These are phyloP conservation scores for Melinaea marsaeus DNA, from an alignment of 2,888 invertebrate genomes.

Conservation along the genomic window DNA sequence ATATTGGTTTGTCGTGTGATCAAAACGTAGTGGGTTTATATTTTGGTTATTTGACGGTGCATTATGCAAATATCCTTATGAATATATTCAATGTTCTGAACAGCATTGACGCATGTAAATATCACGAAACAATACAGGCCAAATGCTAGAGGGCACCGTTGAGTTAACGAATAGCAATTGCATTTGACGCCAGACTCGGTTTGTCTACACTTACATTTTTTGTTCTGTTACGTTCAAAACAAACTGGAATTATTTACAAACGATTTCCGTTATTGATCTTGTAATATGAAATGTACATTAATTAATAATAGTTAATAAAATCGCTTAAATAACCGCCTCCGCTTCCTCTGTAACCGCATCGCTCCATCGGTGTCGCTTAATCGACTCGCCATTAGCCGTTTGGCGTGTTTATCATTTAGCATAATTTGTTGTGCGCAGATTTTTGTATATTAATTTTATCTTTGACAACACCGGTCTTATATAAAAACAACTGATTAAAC, in stretches of 20 bases:
- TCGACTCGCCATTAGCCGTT: not conserved
- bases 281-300: too few species aligned
- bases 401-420: constrained; percentile 30
- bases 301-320: too few species aligned
- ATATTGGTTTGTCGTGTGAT: not conserved
- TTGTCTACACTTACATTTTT: constrained; percentile 17
- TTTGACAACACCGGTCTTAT: constrained; percentile 15
- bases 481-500: constrained; percentile 18
- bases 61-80: constrained; percentile 12
- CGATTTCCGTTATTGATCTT: too few species aligned
- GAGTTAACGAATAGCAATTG: constrained; percentile 30
- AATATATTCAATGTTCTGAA: constrained; percentile 9
- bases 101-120: constrained; percentile 42
- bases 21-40: not conserved
- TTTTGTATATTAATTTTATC: constrained; percentile 19
- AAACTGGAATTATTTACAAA: too few species aligned
- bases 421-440: constrained; percentile 25
- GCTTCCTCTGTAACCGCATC: too few species aligned
- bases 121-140: constrained; percentile 52
- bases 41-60: constrained; percentile 3
- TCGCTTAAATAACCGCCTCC: too few species aligned
- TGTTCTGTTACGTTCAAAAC: too few species aligned
- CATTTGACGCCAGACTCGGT: constrained; percentile 17
- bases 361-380: too few species aligned
- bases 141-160: constrained; percentile 45